Percentiles rank a stretch among this genome's conserved stretches.
These are phyloP conservation scores for Phaonia tiefii DNA, from an alignment of 2,888 invertebrate genomes.

Conservation along the genomic window DNA sequence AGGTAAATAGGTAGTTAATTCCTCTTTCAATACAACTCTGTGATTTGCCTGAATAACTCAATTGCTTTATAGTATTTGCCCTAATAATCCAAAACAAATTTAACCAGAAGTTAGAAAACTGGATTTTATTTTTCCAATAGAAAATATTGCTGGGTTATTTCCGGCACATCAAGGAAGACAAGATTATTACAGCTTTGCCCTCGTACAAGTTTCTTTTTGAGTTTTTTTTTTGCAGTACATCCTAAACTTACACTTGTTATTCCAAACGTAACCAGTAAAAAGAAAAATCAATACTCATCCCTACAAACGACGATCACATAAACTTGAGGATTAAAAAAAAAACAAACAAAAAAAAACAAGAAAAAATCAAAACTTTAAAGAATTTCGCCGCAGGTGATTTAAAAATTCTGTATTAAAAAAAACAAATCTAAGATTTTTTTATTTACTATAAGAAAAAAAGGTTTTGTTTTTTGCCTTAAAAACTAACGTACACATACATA, in stretches of 20 bases:
- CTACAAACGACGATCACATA: conserved; percentile 27
- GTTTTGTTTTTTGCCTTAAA: no score
- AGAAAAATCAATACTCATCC: conserved; percentile 57
- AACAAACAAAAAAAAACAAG: conserved; percentile 12
- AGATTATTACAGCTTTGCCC: conserved; percentile 58
- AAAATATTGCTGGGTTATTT: neutral
- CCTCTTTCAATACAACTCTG: no score
- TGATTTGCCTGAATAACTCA: no score
- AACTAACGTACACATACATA: conserved; percentile 59
- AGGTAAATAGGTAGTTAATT: no score
- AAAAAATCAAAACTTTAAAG: conserved; percentile 49
- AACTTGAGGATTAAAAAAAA: conserved; percentile 14
- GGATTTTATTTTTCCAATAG: no score
- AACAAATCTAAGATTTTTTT: conserved; percentile 1
- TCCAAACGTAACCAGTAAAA: conserved; percentile 28
- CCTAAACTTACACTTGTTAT: conserved; percentile 61
- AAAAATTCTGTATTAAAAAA: no score
- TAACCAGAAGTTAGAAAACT: no score
- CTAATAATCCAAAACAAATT: no score
- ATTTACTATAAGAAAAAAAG: conserved; percentile 2
- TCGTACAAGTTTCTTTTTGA: conserved; percentile 19
- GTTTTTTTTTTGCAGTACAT: conserved; percentile 31
- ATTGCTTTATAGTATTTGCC: no score
- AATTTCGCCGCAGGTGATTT: conserved; percentile 66
- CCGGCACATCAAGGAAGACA: conserved; percentile 36